Base-by-base conservation (phyloP, 1,140 invertebrate genomes). In the Zelostemma sp. region DNA sequence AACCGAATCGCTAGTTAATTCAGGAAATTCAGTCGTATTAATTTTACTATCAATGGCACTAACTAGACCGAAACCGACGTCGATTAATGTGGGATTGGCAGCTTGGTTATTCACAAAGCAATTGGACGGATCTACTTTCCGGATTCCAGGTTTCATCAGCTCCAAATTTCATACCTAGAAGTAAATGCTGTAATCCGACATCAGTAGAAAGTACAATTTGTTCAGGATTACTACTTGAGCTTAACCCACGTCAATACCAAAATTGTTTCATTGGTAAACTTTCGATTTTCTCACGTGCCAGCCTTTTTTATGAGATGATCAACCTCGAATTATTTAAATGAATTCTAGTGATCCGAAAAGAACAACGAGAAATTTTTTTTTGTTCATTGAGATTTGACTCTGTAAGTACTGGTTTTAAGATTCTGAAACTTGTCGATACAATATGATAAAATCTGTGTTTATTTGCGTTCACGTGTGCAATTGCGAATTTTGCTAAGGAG, bases 41-140 rank as follows among this genome's bases (percentile, higher is more conserved):
- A 57, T 57, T 68, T 51, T 57, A 61, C 59, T 57, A 57, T 57
- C 25, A 12, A 16, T 11, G 17, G 33, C 50, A 19, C 35, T 25
- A 48, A 53, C 1, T 18, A 11, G 19, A 31, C 11, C 12, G 21
- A 41, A 62, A 41, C 35, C 59, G 46, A 51, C 38, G 25, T 17
- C 11, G 46, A 28, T 41, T 25, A 21, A 35, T 25, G 14, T 38
- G 11, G 21, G 45, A 41, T 55, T 48, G 35, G 14, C 45, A 16
- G 49, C 21, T 69, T 60, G 47, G 60, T 64, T 69, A 69, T 64
- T 64, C 51, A 64, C 58, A 69, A 64, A 69, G 35, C 56, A 64
- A 59, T 64, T 45, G 11, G 33, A 43, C 33, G 49, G 43, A 46
- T 58, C 41, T 16, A 38, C 28, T 57, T 64, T 43, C 28, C 3